Conservation (phyloP, 2,113 vertebrate genomes). For the Bos taurus region ARS-UCD2.0 NC_037345.1:18975001-18975500, state of each 20-base stretch:
- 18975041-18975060: not conserved
- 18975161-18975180: not conserved
- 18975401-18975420: rapidly evolving
- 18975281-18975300: rapidly evolving
- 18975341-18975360: rapidly evolving
- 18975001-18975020: not conserved
- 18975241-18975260: rapidly evolving
- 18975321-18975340: rapidly evolving
- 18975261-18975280: rapidly evolving
- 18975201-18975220: rapidly evolving
- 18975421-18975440: not conserved
- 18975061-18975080: rapidly evolving
- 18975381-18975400: rapidly evolving
- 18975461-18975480: rapidly evolving
- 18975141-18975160: not conserved
- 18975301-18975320: not conserved
- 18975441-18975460: rapidly evolving
- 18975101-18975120: not conserved
- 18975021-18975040: not conserved
- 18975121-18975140: not conserved
- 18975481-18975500: not conserved
- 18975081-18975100: not conserved
- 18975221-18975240: rapidly evolving
- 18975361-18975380: rapidly evolving
- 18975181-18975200: not conserved